A percentile compares a stretch with the other conserved stretches of the same genome.
These are phyloP conservation scores for Epistrophe eligans DNA, from an alignment of 2,888 invertebrate species.

Conservation along the genomic window DNA sequence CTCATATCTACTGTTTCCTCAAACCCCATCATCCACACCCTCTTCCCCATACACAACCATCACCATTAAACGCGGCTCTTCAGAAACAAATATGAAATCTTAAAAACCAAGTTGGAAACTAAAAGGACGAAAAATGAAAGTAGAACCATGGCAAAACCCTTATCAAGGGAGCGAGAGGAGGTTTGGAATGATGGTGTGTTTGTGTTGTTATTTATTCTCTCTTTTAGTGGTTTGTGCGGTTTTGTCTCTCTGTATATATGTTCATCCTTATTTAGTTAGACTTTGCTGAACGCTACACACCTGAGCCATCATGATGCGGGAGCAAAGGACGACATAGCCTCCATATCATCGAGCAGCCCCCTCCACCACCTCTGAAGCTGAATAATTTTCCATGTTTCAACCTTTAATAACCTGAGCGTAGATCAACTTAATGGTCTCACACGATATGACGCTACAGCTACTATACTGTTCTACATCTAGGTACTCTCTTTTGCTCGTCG, in stretches of 20 bases:
- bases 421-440: constrained; percentile 73
- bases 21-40: background rate
- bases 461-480: too few species aligned
- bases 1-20: constrained; percentile 28
- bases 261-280: constrained; percentile 22
- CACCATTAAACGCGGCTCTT: constrained; percentile 32
- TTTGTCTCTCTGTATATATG: background rate
- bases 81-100: constrained; percentile 72
- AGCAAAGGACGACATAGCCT: constrained; percentile 53
- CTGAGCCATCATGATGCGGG: constrained; percentile 44
- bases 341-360: constrained; percentile 1
- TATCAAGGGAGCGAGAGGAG: background rate
- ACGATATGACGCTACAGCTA: constrained; percentile 46
- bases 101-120: constrained; percentile 58
- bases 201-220: constrained; percentile 62
- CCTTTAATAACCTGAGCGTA: constrained; percentile 73
- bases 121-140: constrained; percentile 50
- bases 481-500: constrained; percentile 13
- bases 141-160: constrained; percentile 21
- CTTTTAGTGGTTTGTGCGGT: constrained; percentile 21
- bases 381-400: constrained; percentile 74
- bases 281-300: constrained; percentile 27
- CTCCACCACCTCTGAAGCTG: constrained; percentile 41
- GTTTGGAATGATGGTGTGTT: background rate
- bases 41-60: background rate